Evolutionary conservation across 2,888 invertebrate genomes (phyloP).

Genomic region (Ophion ellenae): DNA sequence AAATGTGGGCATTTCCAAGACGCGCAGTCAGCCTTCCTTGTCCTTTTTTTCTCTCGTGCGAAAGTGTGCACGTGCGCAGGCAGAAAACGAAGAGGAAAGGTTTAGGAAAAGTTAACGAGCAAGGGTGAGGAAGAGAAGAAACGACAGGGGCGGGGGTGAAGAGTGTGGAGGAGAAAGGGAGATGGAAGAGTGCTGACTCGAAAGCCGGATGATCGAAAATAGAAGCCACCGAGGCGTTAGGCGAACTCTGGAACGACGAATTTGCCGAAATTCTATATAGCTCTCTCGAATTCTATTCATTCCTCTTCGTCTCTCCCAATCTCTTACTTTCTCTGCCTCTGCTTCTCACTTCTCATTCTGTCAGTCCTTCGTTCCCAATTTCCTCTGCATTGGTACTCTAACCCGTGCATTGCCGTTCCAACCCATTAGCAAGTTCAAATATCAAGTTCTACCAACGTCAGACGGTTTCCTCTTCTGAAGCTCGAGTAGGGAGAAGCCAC

Average conservation of each 20-base stretch:
- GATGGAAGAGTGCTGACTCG: constrained; percentile 31
- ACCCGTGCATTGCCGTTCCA: background rate
- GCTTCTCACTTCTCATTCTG: background rate
- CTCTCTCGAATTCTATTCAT: background rate
- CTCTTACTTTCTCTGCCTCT: background rate
- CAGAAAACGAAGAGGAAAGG: constrained; percentile 14
- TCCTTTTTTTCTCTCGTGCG: constrained; percentile 18
- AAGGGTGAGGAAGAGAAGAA: background rate
- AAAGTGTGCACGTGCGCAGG: constrained; percentile 29
- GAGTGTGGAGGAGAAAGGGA: background rate
- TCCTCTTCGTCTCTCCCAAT: background rate
- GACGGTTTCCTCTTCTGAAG: background rate
- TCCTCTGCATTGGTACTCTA: constrained; percentile 1
- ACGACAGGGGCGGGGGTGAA: background rate
- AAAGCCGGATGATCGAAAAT: constrained; percentile 61
- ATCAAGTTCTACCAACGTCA: constrained; percentile 12
- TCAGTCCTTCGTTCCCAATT: constrained; percentile 11
- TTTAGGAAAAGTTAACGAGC: background rate
- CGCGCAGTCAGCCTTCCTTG: background rate
- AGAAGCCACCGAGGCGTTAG: constrained; percentile 54
- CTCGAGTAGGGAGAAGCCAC: constrained; percentile 2
- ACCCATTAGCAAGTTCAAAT: constrained; percentile 51
- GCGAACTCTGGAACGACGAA: constrained; percentile 31
- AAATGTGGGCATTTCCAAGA: constrained; percentile 33
- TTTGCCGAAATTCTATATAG: constrained; percentile 16